phyloP scores from a whole-genome alignment of 1,140 invertebrate species.

The Microplitis mediator region DNA sequence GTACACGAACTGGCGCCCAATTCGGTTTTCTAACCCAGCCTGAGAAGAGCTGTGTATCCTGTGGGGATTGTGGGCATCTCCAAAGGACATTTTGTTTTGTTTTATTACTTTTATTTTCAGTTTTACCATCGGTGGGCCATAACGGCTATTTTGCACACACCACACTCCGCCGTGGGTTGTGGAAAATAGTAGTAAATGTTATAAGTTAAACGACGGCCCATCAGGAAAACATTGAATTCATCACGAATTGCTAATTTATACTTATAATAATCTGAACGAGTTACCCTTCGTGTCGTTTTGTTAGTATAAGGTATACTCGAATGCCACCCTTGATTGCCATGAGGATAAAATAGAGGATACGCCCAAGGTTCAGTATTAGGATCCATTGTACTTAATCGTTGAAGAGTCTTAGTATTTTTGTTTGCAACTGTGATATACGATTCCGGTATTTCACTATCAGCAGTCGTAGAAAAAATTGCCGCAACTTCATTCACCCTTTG shows the following conservation, averaged over 20 bases:
- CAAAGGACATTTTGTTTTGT: too few relatives aligned
- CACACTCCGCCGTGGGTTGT: too few relatives aligned
- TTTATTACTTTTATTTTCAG: too few relatives aligned
- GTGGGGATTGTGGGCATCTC: too few relatives aligned
- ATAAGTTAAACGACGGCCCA: not conserved
- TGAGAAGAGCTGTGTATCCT: too few relatives aligned
- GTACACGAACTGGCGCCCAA: too few relatives aligned
- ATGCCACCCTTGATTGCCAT: constrained; percentile 23
- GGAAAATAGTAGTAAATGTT: too few relatives aligned
- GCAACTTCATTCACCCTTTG: constrained; percentile 15
- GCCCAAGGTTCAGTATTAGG: not conserved
- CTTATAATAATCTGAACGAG: constrained; percentile 6
- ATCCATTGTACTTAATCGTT: not conserved
- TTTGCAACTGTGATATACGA: constrained; percentile 19
- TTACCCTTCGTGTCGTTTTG: constrained; percentile 1
- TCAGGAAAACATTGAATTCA: not conserved
- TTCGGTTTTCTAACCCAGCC: too few relatives aligned
- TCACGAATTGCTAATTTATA: constrained; percentile 6
- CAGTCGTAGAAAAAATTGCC: constrained; percentile 19
- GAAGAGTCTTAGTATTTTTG: constrained; percentile 8
- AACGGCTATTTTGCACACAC: too few relatives aligned
- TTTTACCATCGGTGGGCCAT: too few relatives aligned
- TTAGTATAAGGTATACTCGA: not conserved
- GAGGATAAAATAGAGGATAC: constrained; percentile 23
- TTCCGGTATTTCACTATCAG: constrained; percentile 22